phyloP scores from a whole-genome alignment of 2,888 invertebrate species.

The Conus canariensis region DNA sequence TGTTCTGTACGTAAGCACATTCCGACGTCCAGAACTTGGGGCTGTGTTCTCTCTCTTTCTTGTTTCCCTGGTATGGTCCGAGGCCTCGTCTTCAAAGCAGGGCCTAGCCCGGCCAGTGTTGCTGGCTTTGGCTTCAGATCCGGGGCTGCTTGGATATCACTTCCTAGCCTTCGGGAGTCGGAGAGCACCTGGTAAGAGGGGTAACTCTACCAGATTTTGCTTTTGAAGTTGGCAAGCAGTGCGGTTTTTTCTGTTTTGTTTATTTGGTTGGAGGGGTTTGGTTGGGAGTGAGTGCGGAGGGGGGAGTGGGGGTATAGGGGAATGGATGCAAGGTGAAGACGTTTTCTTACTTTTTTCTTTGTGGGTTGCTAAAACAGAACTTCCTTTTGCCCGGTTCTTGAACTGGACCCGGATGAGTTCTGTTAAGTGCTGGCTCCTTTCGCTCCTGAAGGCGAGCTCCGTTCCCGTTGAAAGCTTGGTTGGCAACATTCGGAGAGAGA shows the following conservation, averaged over 20 bases:
- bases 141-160: neutral
- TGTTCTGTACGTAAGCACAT: neutral
- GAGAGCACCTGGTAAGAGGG: slow-evolving; percentile 28
- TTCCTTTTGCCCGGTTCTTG: slow-evolving; percentile 9
- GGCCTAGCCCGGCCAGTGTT: neutral
- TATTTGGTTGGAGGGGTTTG: neutral
- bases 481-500: too few species aligned
- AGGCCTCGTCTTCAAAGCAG: neutral
- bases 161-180: slow-evolving; percentile 5
- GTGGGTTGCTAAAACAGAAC: neutral
- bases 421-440: neutral
- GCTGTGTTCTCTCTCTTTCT: neutral
- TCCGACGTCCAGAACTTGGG: neutral
- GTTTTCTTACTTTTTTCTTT: neutral
- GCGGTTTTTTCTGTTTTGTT: neutral
- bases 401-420: neutral
- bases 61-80: neutral
- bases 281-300: neutral
- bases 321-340: neutral
- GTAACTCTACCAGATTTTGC: neutral
- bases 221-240: slow-evolving; percentile 12
- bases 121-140: slow-evolving; percentile 13
- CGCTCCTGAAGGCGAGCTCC: too few species aligned
- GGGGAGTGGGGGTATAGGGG: neutral
- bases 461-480: neutral